Evolutionary conservation across 2,113 vertebrate genomes (phyloP), one percentile per base, ranked within the genome.

Genomic region (Stigmatopora nigra): DNA sequence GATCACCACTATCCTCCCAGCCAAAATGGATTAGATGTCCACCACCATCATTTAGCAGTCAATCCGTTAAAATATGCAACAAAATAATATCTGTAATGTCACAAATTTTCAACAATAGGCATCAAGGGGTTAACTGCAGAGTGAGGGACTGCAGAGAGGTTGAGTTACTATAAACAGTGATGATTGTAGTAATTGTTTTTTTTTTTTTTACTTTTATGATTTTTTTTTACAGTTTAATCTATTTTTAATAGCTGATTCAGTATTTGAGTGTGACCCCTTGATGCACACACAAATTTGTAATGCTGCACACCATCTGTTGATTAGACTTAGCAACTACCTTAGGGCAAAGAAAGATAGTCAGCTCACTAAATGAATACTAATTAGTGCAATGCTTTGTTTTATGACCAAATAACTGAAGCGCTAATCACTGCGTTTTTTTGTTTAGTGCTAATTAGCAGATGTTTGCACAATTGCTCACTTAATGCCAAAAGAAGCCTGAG

Each of bases 261-360:
- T 12, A 61, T 45, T 22, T 61, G 5, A 22, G 59, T 16, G 14
- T 44, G 7, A 15, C 44, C 36, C 20, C 19, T 61, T 1, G 11
- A 7, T 45, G 11, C 3, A 19, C 38, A 20, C 20, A 61, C 38
- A 61, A 20, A 44, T 12, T 61, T 71, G 59, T 60, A 47, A n/a
- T 60, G 65, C 72, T 55, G 53, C 35, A 14, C 46, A 52, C 59
- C 61, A 59, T 65, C 55, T 68, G 68, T 61, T 62, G 63, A 71
- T 59, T 46, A 67, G 70, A 75, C 45, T 67, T 60, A 59, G 55
- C 19, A 49, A 72, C 46, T 15, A 63, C 74, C 77, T 67, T 61
- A 62, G 61, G 65, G 49, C n/a, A 49, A 16, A 41, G 55, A 61
- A 53, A 56, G 53, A 56, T 31, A 78, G 0, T 1, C 35, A 66